phyloP scores from a whole-genome alignment of 2,888 invertebrate species.

The Andricus curvator region DNA sequence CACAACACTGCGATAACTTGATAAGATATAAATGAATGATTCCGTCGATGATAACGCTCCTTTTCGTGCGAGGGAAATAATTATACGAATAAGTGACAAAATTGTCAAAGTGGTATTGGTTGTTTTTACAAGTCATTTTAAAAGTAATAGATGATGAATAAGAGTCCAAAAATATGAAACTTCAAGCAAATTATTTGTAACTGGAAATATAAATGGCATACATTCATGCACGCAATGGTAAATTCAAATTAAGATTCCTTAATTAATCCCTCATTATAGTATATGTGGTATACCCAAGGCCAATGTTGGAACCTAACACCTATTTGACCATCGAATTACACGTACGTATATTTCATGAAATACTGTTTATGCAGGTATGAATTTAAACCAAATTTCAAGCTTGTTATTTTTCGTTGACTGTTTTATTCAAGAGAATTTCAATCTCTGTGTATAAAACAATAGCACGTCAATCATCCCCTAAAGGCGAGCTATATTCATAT shows the following conservation, averaged over 20 bases:
- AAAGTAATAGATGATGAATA: background rate
- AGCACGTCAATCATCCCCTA: background rate
- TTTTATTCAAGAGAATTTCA: background rate
- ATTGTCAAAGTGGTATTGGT: background rate
- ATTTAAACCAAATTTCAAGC: background rate
- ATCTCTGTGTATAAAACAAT: background rate
- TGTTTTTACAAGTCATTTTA: background rate
- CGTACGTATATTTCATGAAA: conserved; percentile 59
- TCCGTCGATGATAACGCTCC: background rate
- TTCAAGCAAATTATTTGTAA: too few relatives aligned
- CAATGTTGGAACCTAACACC: conserved; percentile 58
- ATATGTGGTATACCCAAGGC: conserved; percentile 57
- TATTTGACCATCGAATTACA: conserved; percentile 59
- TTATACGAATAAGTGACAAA: background rate
- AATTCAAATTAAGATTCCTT: conserved; percentile 57
- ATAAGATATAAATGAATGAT: background rate
- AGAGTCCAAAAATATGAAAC: too few relatives aligned
- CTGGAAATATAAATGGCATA: background rate
- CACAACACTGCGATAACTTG: background rate
- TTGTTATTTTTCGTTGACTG: background rate
- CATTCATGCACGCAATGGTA: conserved; percentile 15
- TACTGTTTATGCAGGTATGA: conserved; percentile 57
- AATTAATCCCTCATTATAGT: conserved; percentile 64
- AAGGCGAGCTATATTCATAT: background rate
- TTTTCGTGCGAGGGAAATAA: background rate